phyloP scores from a whole-genome alignment of 1,140 invertebrate species.

The Nephila pilipes region DNA sequence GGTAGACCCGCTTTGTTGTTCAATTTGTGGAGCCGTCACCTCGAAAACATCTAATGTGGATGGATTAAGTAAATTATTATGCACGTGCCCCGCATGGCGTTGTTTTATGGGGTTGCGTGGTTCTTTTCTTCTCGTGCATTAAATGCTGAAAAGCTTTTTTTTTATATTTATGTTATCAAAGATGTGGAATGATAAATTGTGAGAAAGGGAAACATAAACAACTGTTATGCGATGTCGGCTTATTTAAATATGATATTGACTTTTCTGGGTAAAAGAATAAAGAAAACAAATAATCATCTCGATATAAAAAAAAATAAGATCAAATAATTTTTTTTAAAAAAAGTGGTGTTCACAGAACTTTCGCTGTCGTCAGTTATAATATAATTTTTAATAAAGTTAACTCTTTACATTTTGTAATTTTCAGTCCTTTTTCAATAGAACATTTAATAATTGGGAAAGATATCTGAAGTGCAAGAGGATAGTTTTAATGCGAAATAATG shows the following conservation, averaged over 20 bases:
- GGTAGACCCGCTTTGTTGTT: not conserved
- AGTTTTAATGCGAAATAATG: too few species aligned
- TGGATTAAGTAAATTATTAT: not conserved
- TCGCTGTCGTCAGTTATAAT: too few species aligned
- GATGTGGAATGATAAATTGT: not conserved
- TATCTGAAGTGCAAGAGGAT: too few species aligned
- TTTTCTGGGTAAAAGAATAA: not conserved
- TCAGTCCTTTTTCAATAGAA: too few species aligned
- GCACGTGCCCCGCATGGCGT: not conserved
- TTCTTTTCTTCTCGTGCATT: not conserved
- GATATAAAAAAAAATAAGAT: not conserved
- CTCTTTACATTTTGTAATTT: too few species aligned
- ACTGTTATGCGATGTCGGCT: not conserved
- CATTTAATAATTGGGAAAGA: too few species aligned
- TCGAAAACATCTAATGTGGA: not conserved
- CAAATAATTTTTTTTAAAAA: not conserved
- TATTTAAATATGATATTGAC: too few species aligned
- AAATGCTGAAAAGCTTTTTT: not conserved
- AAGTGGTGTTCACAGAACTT: not conserved
- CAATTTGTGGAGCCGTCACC: conserved; percentile 22
- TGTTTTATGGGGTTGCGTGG: not conserved
- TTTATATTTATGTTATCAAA: not conserved
- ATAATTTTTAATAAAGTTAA: too few species aligned
- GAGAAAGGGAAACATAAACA: not conserved
- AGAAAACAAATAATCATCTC: not conserved